Percentiles rank a stretch among this genome's conserved stretches.
phyloP scores from a whole-genome alignment of 92 coral and sea anemone genomes.

The Actinernus sp. region DNA sequence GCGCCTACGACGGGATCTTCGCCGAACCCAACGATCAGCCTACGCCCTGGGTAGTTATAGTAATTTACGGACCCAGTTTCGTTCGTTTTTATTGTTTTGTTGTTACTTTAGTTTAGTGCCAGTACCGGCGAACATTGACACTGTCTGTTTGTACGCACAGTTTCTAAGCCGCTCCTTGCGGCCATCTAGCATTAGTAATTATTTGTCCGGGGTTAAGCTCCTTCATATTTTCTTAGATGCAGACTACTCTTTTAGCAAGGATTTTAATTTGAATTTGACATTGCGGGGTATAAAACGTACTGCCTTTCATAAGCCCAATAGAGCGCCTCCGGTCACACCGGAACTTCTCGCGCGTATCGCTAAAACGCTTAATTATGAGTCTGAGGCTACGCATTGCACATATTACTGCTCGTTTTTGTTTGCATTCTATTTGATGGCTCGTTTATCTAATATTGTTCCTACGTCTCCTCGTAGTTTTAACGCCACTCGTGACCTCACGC shows the following conservation, averaged over 20 bases:
- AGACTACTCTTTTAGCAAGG: conserved; percentile 11
- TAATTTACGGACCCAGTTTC: background rate
- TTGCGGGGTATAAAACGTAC: conserved; percentile 9
- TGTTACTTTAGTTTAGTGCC: background rate
- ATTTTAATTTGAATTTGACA: conserved; percentile 9
- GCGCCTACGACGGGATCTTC: background rate
- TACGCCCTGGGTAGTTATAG: background rate
- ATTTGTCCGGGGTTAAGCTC: conserved; percentile 9
- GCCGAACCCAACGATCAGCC: background rate
- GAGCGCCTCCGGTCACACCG: conserved; percentile 19
- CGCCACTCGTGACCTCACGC: background rate
- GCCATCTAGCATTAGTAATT: conserved; percentile 6
- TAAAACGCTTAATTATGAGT: background rate
- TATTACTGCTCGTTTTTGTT: conserved; percentile 26
- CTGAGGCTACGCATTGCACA: conserved; percentile 8
- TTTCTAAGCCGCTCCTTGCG: conserved; percentile 12
- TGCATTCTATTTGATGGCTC: conserved; percentile 22
- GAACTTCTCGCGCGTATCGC: background rate
- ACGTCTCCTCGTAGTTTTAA: background rate
- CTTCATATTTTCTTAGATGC: conserved; percentile 24
- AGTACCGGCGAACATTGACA: background rate
- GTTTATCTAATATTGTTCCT: conserved; percentile 22
- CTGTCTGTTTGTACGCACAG: conserved; percentile 4
- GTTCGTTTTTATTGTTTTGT: background rate
- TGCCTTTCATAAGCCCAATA: conserved; percentile 16